Evolutionary conservation across 2,888 invertebrate genomes (phyloP).

Genomic region (Syritta pipiens): DNA sequence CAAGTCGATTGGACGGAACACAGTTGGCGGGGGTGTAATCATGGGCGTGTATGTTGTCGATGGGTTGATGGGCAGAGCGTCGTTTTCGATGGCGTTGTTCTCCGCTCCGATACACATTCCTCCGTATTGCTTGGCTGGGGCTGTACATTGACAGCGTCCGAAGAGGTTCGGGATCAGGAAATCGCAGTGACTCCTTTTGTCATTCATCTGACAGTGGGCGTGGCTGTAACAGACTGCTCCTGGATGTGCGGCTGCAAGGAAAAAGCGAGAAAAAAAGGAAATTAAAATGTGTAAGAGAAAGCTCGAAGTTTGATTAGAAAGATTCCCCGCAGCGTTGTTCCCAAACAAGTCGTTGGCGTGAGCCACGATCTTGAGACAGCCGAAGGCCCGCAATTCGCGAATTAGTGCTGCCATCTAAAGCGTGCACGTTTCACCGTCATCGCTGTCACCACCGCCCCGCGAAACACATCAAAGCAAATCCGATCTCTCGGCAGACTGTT

Average conservation of each 20-base stretch:
- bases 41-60: constrained; percentile 65
- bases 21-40: constrained; percentile 69
- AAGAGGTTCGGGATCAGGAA: constrained; percentile 93
- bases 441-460: too few species aligned
- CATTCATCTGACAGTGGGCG: constrained; percentile 92
- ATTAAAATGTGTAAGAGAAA: too few species aligned
- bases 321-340: too few species aligned
- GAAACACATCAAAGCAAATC: too few species aligned
- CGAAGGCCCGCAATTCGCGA: too few species aligned
- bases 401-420: not conserved
- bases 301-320: too few species aligned
- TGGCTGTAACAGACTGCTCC: constrained; percentile 94
- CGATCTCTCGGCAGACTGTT: too few species aligned
- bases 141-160: constrained; percentile 91
- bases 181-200: constrained; percentile 91
- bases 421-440: not conserved
- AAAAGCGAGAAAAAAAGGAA: constrained; percentile 25
- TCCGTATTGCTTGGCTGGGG: constrained; percentile 83
- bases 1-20: constrained; percentile 63
- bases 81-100: constrained; percentile 49
- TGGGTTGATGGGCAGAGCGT: constrained; percentile 66
- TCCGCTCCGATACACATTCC: constrained; percentile 82
- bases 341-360: too few species aligned
- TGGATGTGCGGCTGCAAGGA: constrained; percentile 88
- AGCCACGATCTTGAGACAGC: too few species aligned